Conservation (phyloP, 2,888 invertebrate genomes). For the Lampropteryx suffumata region DNA sequence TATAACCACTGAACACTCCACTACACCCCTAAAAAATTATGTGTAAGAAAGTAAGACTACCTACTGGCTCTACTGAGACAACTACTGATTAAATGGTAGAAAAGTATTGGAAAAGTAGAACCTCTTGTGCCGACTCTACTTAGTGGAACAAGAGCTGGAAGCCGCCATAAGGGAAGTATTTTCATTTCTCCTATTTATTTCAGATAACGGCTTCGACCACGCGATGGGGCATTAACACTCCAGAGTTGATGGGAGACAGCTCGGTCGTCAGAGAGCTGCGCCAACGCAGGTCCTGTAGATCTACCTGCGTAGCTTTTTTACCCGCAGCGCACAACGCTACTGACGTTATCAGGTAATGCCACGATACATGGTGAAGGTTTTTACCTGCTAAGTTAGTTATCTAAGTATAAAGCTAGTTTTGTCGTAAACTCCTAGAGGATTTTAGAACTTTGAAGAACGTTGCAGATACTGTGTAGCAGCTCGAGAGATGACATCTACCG, state of each 20-base stretch:
- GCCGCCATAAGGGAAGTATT: not conserved
- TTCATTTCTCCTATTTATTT: constrained; percentile 9
- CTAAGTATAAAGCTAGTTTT: too few species aligned
- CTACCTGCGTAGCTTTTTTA: constrained; percentile 68
- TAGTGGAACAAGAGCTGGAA: too few species aligned
- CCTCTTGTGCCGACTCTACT: too few species aligned
- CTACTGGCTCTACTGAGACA: too few species aligned
- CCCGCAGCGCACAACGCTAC: constrained; percentile 69
- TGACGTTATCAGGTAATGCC: constrained; percentile 63
- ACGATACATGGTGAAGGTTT: too few species aligned
- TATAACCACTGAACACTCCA: too few species aligned
- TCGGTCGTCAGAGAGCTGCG: constrained; percentile 63
- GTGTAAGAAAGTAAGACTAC: too few species aligned
- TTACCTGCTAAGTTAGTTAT: too few species aligned
- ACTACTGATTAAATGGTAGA: too few species aligned
- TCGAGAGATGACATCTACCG: constrained; percentile 54
- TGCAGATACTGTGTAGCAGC: constrained; percentile 66
- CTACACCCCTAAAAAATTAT: too few species aligned
- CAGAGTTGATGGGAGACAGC: constrained; percentile 64
- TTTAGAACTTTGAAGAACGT: constrained; percentile 3
- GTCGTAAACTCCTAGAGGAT: not conserved
- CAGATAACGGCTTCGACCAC: constrained; percentile 68
- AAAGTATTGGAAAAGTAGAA: too few species aligned
- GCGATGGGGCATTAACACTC: constrained; percentile 63
- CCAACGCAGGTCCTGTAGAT: constrained; percentile 63